Conservation (phyloP, 1,140 invertebrate species). For the Semibalanus balanoides region DNA sequence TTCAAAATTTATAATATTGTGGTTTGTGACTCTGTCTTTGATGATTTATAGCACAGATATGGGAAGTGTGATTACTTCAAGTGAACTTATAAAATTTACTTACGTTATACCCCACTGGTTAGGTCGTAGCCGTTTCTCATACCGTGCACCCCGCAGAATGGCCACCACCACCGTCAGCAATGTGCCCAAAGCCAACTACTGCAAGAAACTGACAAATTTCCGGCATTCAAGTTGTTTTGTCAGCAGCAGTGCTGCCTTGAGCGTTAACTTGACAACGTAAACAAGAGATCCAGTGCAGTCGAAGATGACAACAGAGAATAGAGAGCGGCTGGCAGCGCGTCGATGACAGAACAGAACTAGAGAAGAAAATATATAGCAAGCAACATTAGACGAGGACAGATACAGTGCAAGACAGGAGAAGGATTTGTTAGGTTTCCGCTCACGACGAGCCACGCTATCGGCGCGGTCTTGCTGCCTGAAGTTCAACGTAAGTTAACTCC, state of each 20-base stretch:
- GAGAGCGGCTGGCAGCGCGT: neutral
- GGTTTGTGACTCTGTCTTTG: too few relatives aligned
- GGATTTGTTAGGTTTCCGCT: neutral
- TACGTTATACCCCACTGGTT: too few relatives aligned
- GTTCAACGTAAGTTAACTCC: neutral
- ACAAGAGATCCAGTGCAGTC: neutral
- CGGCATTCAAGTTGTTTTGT: neutral
- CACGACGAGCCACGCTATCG: neutral
- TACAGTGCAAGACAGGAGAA: neutral
- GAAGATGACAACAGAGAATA: neutral
- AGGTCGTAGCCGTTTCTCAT: too few relatives aligned
- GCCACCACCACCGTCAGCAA: neutral
- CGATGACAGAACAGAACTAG: neutral
- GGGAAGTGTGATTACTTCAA: too few relatives aligned
- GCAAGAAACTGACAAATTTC: neutral
- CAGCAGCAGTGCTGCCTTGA: neutral
- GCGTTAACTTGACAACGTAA: neutral
- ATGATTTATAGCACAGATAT: too few relatives aligned
- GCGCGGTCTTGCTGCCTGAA: neutral
- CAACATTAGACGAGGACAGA: neutral
- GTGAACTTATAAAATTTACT: too few relatives aligned
- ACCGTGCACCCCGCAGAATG: too few relatives aligned
- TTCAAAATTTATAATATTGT: too few relatives aligned
- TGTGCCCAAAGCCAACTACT: neutral
- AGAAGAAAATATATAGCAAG: conserved; percentile 2